Evolutionary conservation across 2,113 vertebrate species (phyloP).

Genomic region (Jaculus jaculus): DNA sequence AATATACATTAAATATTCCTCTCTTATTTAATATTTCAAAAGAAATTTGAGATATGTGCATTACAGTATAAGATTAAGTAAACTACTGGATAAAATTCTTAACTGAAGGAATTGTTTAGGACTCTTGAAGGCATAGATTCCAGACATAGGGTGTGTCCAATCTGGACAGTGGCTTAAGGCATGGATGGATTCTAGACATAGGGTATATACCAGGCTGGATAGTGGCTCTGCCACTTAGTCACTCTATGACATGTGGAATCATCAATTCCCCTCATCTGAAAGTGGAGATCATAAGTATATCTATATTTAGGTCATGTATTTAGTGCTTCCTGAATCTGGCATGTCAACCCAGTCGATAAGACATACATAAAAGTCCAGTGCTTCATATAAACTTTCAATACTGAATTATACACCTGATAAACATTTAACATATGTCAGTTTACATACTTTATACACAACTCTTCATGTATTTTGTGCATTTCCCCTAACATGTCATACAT

Average conservation of each 20-base stretch:
- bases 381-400: not conserved
- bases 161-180: not conserved
- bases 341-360: not conserved
- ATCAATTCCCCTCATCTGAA: constrained; percentile 27
- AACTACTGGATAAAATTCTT: not conserved
- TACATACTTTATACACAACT: not conserved
- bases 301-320: not conserved
- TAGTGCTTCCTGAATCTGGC: not conserved
- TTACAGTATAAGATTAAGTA: not conserved
- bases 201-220: not conserved
- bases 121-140: not conserved
- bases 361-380: not conserved
- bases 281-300: not conserved
- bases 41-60: not conserved
- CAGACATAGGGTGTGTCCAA: not conserved
- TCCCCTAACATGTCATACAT: not conserved
- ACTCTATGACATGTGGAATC: not conserved
- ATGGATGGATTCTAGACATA: not conserved
- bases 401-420: not conserved
- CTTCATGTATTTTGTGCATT: not conserved
- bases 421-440: not conserved
- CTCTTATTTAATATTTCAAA: constrained; percentile 25
- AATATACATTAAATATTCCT: not conserved
- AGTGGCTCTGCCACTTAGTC: not conserved
- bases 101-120: not conserved